Conservation (phyloP, 1,140 invertebrate genomes). For the Kradibia gibbosae region DNA sequence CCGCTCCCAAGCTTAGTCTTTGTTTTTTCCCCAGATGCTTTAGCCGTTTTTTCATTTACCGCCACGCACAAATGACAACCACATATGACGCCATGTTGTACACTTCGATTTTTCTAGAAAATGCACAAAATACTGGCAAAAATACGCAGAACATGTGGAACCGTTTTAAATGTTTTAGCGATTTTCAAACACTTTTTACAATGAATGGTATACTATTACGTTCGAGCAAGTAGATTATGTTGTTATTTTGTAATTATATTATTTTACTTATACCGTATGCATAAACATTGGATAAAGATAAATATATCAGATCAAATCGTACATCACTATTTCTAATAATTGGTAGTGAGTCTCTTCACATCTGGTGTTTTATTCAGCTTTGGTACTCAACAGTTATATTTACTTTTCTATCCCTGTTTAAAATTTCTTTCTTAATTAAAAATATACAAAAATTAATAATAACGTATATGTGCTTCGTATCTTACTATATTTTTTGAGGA, state of each 20-base stretch:
- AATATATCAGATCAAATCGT: background rate
- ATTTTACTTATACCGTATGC: background rate
- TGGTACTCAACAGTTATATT: too few species aligned
- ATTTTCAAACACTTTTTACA: background rate
- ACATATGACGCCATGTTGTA: background rate
- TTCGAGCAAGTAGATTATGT: background rate
- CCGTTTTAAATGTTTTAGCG: background rate
- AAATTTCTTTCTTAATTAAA: too few species aligned
- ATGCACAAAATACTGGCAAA: background rate
- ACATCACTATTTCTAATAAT: background rate
- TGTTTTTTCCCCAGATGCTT: constrained; percentile 3
- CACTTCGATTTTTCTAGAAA: constrained; percentile 12
- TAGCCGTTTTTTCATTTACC: background rate
- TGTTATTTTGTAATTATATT: background rate
- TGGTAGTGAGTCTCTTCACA: background rate
- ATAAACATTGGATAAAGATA: background rate
- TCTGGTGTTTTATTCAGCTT: too few species aligned
- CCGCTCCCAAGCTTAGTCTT: background rate
- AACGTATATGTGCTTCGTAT: too few species aligned
- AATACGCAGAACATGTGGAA: background rate
- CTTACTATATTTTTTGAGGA: too few species aligned
- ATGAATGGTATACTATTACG: background rate
- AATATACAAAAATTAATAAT: too few species aligned
- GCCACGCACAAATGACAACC: background rate
- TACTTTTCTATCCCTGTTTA: too few species aligned